These are phyloP conservation scores for Cepaea hortensis DNA, from an alignment of 2,888 invertebrate species.

Conservation along the genomic window DNA sequence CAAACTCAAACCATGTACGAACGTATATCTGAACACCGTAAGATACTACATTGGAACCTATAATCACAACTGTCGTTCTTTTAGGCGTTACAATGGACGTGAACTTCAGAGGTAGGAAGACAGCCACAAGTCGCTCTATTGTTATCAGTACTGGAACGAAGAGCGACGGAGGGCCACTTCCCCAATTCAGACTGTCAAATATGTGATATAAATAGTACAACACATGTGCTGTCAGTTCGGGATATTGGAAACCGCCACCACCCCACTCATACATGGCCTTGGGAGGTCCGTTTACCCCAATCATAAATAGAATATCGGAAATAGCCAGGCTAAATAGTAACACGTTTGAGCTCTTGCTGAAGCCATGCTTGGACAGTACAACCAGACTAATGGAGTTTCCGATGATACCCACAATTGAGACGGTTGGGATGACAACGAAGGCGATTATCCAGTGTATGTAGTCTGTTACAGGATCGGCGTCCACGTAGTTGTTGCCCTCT, in stretches of 20 bases:
- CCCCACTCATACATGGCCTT: constrained; percentile 37
- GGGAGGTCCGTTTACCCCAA: constrained; percentile 10
- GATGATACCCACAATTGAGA: constrained; percentile 23
- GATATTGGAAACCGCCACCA: constrained; percentile 25
- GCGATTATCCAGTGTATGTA: constrained; percentile 20
- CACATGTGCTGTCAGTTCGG: constrained; percentile 3
- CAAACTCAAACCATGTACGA: constrained; percentile 38
- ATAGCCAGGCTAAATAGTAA: constrained; percentile 28
- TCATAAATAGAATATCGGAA: constrained; percentile 28
- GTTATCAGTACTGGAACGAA: constrained; percentile 35
- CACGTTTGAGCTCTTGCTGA: constrained; percentile 35
- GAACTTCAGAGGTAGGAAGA: constrained; percentile 38
- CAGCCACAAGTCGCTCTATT: constrained; percentile 36
- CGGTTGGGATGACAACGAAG: constrained; percentile 24
- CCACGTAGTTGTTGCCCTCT: constrained; percentile 30
- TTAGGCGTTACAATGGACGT: constrained; percentile 13
- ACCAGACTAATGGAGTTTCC: constrained; percentile 27
- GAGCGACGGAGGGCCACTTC: constrained; percentile 21
- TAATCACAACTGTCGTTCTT: constrained; percentile 29
- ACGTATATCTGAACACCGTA: constrained; percentile 23
- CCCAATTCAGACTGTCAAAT: constrained; percentile 36
- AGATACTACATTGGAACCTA: neutral
- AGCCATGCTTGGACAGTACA: constrained; percentile 22
- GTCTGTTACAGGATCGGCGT: constrained; percentile 16
- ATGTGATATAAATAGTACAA: constrained; percentile 38